Evolutionary conservation across 2,797 vertebrate genomes (phyloP).

Genomic region (Anguilla marmorata): DNA sequence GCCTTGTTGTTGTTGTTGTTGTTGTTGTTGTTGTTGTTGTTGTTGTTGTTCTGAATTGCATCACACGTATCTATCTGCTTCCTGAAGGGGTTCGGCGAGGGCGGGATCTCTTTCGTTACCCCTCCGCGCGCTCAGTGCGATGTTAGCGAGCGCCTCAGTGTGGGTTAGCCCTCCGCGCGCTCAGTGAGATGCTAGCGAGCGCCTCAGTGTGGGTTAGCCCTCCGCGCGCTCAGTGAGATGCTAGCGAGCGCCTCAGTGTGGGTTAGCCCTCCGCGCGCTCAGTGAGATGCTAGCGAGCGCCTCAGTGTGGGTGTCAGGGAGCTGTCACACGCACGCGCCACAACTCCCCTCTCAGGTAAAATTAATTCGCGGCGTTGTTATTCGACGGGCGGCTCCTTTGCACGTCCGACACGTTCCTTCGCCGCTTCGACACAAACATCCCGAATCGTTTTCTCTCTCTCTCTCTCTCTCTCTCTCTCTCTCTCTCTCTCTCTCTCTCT

Average conservation of each 20-base stretch:
- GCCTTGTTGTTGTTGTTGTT: not conserved
- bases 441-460: not conserved
- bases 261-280: too few relatives aligned
- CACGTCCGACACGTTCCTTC: constrained; percentile 15
- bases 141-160: not conserved
- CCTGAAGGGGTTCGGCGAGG: not conserved
- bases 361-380: not conserved
- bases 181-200: too few relatives aligned
- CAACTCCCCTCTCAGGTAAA: not conserved
- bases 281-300: constrained; percentile 14
- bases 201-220: too few relatives aligned
- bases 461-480: not conserved
- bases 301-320: not conserved
- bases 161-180: too few relatives aligned
- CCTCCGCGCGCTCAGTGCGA: not conserved
- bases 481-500: not conserved
- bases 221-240: too few relatives aligned
- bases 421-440: not conserved
- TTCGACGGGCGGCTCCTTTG: not conserved
- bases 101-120: not conserved
- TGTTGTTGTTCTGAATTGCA: not conserved
- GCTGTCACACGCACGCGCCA: not conserved
- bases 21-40: not conserved
- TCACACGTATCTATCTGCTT: not conserved
- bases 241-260: too few relatives aligned